Base-by-base conservation (phyloP, 37 sponge, comb jelly and placozoan genomes). In the Dysidea cf. avara region DNA sequence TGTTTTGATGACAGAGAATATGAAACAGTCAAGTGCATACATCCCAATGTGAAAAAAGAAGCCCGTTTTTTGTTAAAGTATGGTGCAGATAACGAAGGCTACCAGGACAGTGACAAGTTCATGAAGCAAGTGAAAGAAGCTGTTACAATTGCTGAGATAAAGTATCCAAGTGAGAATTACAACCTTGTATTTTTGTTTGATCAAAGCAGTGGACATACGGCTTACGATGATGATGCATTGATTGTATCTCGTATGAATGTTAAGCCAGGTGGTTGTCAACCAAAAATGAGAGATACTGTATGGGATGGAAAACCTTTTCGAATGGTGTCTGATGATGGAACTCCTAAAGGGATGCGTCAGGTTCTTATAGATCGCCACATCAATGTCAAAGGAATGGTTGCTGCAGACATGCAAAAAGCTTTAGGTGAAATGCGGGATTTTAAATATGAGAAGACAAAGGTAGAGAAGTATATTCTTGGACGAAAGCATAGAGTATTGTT, bases 181-280 rank as follows among this genome's bases (percentile, higher is more conserved):
- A 53, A n/a, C 5, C 2, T 77, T 20, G 22, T 77, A 1, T 77
- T 24, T 24, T 25, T 77, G 16, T 77, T 77, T 52, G 66, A 77
- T 40, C 66, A 77, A 48, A 49, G 53, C 1, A 65, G 56, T 53
- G 49, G 43, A 20, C 77, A 77, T 52, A 48, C 35, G 5, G 47
- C 67, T 4, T 77, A 34, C 46, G 21, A 11, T 7, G 67, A 66
- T 54, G 77, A 77, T 50, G 77, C 77, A 4, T 32, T 77, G 28
- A 46, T 47, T 34, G 77, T 61, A 38, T 17, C 9, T 22, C 1
- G 56, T 0, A 77, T 77, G 77, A 77, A 77, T 33, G 66, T 77
- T 3, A 53, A 65, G 13, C 67, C 66, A 36, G 77, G 66, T 32
- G 77, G 77, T 13, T 22, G 13, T 24, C 66, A 52, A 50, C 76